Base-by-base conservation (phyloP, 2,888 invertebrate genomes). In the Microctonus aethiopoides region DNA sequence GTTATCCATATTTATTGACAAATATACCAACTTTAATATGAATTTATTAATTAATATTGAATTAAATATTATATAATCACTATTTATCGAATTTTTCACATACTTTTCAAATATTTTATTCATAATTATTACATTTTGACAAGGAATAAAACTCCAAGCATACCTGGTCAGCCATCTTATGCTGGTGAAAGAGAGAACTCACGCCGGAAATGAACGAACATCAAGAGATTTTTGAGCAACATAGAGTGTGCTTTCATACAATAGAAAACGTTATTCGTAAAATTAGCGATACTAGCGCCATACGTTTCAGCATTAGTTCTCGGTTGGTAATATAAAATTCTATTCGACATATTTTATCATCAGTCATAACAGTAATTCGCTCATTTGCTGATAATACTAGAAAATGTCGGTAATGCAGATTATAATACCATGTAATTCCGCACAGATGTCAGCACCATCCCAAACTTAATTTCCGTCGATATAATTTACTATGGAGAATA, bases 101-200 rank as follows among this genome's bases (percentile, higher is more conserved):
- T 20, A 24, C 29, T 13, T n/a, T n/a, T n/a, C n/a, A n/a, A 52
- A 52, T 41, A 11, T 34, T 7, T n/a, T 26, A 29, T 68, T 41
- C 9, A 22, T 59, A 71, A 71, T 73, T 60, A 54, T 20, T 20
- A 67, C 63, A 66, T 73, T 68, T 67, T 68, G 61, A 67, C 69
- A 62, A 65, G 63, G 46, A 64, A 64, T 51, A 74, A 74, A 70
- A 67, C 66, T 68, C 67, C 73, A 72, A 72, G 89, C 91, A 85
- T 91, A 93, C 93, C 92, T 93, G 93, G 88, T 93, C 93, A 89
- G 93, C 93, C 93, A 93, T 93, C 87, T 92, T 93, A 91, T 87
- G 89, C 87, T 88, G 87, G 82, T 88, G 88, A 89, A 90, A 90
- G 89, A 83, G 71, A 74, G 76, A 77, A 72, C 67, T 46, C 32